Evolutionary conservation across 2,797 vertebrate genomes (phyloP).

Genomic region (Agapornis canus): DNA sequence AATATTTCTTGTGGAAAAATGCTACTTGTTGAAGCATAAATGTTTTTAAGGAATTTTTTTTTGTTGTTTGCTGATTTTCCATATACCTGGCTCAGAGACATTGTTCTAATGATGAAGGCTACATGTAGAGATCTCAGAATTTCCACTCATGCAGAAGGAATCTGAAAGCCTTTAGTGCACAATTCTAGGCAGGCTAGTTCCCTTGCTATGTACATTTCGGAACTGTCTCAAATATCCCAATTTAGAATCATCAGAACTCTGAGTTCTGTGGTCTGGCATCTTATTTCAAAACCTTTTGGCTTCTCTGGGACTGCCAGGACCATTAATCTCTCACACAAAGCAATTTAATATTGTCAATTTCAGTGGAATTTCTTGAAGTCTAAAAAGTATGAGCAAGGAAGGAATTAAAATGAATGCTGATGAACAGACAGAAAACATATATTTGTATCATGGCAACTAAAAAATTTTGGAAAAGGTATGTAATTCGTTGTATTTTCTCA

Average conservation of each 20-base stretch:
- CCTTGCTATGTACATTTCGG: background rate
- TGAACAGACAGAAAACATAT: background rate
- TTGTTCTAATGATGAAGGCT: background rate
- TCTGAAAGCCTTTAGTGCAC: background rate
- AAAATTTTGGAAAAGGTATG: background rate
- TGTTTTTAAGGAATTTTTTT: accelerated
- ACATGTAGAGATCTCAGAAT: background rate
- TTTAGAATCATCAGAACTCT: background rate
- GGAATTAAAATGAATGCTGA: background rate
- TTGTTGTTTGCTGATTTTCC: background rate
- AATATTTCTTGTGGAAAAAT: background rate
- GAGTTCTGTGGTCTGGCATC: background rate
- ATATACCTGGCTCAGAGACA: background rate
- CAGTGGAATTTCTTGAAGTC: background rate
- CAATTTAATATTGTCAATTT: background rate
- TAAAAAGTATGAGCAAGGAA: background rate
- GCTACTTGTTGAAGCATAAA: background rate
- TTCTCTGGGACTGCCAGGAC: background rate
- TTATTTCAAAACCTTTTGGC: background rate
- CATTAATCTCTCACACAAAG: background rate
- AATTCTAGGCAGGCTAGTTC: background rate
- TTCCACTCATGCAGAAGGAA: background rate
- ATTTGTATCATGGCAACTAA: background rate
- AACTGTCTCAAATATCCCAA: background rate
- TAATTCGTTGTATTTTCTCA: background rate